Evolutionary conservation across 2,888 invertebrate genomes (phyloP), one percentile per base, ranked within the genome.

Genomic region (Phlogophora meticulosa): DNA sequence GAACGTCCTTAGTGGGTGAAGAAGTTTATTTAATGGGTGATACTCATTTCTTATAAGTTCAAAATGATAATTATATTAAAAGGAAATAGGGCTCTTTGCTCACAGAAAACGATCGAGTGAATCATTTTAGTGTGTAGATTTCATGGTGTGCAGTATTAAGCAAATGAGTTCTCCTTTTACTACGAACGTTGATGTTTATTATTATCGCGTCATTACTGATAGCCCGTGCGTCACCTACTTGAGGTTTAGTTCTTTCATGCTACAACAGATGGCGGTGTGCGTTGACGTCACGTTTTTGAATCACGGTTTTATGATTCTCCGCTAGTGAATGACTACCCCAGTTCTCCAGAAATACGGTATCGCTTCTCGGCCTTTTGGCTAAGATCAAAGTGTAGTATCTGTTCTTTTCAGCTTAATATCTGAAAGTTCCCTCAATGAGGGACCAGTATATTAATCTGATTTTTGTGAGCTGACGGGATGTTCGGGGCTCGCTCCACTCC

Each of bases 331-430:
- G 53, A 75, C 72, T 36, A 42, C 34, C 53, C 38, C 28, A 7
- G 55, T 11, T 17, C 38, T 22, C 4, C 4, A 0, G 0, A 0
- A 0, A 0, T 10, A 0, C 9, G 11, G n/a, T 38, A 72, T 72
- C 75, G 75, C 72, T 72, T 72, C 75, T 72, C 72, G 72, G 72
- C 72, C 72, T 72, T 74, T 72, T 72, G 75, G 72, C 72, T 72
- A 72, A 72, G 71, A 71, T 71, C 73, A 71, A 71, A 71, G 73
- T 71, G 71, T 72, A 72, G 73, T 71, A 71, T 71, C 70, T 71
- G 63, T 71, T 71, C 73, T 71, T 63, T 72, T 71, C 71, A 72
- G 72, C 75, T 72, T 72, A 66, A 72, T 72, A 72, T 72, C 72
- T 66, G 75, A 74, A 72, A 74, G 67, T 72, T 74, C 56, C 72